A percentile compares a stretch with the other conserved stretches of the same genome.
Evolutionary conservation across 2,797 vertebrate species (phyloP).

Genomic region (Holocentrus rufus): DNA sequence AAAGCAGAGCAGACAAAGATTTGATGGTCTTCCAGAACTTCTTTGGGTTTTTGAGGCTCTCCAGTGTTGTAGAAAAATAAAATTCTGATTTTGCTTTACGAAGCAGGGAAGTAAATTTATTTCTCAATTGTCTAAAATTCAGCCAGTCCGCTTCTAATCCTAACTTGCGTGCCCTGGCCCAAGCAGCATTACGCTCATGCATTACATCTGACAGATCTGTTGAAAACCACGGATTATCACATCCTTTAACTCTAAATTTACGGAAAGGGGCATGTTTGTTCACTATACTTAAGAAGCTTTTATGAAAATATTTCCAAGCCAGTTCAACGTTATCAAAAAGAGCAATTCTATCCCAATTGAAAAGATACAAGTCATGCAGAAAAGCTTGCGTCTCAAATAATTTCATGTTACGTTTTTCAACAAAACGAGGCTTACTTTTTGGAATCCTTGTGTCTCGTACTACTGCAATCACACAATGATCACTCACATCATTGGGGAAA

Average conservation of each 20-base stretch:
- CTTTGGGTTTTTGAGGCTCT: neutral
- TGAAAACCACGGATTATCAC: slow-evolving; percentile 9
- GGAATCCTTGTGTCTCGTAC: neutral
- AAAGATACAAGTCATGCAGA: neutral
- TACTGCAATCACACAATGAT: neutral
- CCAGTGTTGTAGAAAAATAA: neutral
- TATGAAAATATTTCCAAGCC: slow-evolving; percentile 1
- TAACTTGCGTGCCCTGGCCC: neutral
- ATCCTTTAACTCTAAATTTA: neutral
- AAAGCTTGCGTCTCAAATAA: too few species aligned
- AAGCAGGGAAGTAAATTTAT: too few species aligned
- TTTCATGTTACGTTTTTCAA: neutral
- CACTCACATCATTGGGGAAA: slow-evolving; percentile 9
- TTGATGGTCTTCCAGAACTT: neutral
- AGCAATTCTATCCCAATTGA: neutral
- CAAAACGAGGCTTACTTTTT: neutral
- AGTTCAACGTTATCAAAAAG: neutral
- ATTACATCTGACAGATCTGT: neutral
- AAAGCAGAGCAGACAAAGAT: too few species aligned
- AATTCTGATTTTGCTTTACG: neutral
- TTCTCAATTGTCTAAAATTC: neutral
- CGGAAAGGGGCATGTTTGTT: neutral
- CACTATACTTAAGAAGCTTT: neutral
- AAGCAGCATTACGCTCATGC: neutral
- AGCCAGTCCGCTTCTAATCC: neutral